phyloP scores from a whole-genome alignment of 1,140 invertebrate genomes.

The Rhopalosiphum padi region DNA sequence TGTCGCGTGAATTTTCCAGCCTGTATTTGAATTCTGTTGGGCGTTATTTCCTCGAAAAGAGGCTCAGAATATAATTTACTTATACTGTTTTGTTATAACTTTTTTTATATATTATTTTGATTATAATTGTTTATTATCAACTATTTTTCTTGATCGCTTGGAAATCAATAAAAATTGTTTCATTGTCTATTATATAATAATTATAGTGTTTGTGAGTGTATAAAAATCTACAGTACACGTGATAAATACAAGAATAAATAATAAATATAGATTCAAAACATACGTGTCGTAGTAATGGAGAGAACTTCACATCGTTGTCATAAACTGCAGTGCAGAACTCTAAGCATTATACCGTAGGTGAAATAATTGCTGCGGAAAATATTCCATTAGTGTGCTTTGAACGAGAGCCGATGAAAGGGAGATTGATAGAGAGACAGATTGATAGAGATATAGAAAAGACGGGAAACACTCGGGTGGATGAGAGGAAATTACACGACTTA shows the following conservation, averaged over 20 bases:
- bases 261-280: background rate
- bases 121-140: background rate
- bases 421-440: background rate
- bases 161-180: background rate
- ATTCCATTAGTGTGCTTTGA: background rate
- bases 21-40: too few species aligned
- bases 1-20: too few species aligned
- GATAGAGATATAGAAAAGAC: background rate
- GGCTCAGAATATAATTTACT: too few species aligned
- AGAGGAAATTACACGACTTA: background rate
- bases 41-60: too few species aligned
- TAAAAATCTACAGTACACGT: background rate
- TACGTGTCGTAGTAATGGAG: background rate
- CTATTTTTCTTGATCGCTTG: background rate
- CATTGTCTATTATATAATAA: background rate
- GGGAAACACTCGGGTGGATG: background rate
- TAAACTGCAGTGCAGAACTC: background rate
- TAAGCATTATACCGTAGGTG: background rate
- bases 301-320: background rate
- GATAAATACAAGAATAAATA: background rate
- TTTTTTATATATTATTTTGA: too few species aligned
- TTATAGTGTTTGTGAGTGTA: background rate
- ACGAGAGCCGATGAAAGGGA: background rate
- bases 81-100: too few species aligned
- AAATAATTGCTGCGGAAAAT: constrained; percentile 20